phyloP scores from a whole-genome alignment of 2,888 invertebrate species.

The Pocota personata region DNA sequence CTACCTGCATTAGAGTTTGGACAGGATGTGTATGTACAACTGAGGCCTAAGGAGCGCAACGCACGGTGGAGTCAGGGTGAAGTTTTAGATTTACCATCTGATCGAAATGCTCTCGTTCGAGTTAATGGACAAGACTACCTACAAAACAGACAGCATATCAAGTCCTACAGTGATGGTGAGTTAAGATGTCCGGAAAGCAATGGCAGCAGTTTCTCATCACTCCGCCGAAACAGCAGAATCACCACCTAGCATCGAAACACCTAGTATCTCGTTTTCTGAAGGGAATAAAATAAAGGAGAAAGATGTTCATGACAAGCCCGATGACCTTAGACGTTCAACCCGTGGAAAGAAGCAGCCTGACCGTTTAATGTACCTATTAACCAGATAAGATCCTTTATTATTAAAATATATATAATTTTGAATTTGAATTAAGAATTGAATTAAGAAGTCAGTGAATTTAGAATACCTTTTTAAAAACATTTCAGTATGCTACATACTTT shows the following conservation, averaged over 20 bases:
- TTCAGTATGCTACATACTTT: no score
- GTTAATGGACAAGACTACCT: constrained; percentile 18
- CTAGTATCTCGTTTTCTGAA: neutral
- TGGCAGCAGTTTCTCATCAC: no score
- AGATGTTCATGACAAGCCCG: neutral
- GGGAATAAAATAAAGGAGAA: neutral
- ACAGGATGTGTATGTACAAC: constrained; percentile 25
- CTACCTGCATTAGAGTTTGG: constrained; percentile 27
- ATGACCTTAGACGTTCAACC: constrained; percentile 6
- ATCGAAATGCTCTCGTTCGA: constrained; percentile 3
- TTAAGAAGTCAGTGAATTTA: neutral
- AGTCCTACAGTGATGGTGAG: constrained; percentile 16
- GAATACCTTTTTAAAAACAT: no score
- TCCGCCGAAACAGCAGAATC: neutral
- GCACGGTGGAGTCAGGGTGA: constrained; percentile 6
- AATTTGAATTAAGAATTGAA: neutral
- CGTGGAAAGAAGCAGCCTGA: constrained; percentile 5
- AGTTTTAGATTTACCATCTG: no score
- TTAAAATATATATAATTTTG: neutral
- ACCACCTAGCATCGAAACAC: neutral
- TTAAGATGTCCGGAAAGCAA: neutral
- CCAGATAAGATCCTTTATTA: neutral
- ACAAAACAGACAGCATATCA: constrained; percentile 27
- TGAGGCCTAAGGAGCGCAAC: constrained; percentile 23
- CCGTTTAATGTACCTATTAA: constrained; percentile 1